Evolutionary conservation across 2,888 invertebrate genomes (phyloP).

Genomic region (Liopterus haemorrhoidalis): DNA sequence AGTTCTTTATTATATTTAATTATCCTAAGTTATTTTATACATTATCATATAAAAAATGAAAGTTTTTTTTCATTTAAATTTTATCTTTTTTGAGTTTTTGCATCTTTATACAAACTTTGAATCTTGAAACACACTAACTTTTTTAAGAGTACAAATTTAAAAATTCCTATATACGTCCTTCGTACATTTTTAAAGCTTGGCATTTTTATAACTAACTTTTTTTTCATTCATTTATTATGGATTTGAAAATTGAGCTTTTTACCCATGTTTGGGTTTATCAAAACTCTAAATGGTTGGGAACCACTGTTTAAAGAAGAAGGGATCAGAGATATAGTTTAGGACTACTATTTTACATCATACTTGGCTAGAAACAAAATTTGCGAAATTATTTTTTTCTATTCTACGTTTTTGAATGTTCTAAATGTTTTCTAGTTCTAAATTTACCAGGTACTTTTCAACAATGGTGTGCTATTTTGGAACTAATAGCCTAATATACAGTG

Average conservation of each 20-base stretch:
- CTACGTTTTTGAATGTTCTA: not conserved
- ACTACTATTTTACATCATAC: not conserved
- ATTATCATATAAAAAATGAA: conserved; percentile 20
- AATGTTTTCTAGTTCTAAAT: too few species aligned
- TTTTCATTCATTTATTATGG: too few species aligned
- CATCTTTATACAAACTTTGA: conserved; percentile 16
- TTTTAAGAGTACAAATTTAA: conserved; percentile 23
- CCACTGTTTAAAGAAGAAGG: conserved; percentile 17
- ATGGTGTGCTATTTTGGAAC: too few species aligned
- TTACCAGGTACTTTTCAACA: too few species aligned
- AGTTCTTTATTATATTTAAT: too few species aligned
- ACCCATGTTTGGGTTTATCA: conserved; percentile 38
- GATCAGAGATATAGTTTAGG: conserved; percentile 14
- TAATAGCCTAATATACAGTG: not conserved
- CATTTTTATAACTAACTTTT: conserved; percentile 20
- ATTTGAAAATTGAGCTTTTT: conserved; percentile 46
- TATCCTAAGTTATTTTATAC: conserved; percentile 19
- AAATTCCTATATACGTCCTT: conserved; percentile 17
- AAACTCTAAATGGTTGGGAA: conserved; percentile 17
- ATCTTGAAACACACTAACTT: conserved; percentile 19
- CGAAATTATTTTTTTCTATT: not conserved
- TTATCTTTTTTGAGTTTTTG: conserved; percentile 3
- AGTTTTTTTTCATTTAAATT: conserved; percentile 7
- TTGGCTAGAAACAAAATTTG: not conserved
- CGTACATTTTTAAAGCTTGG: conserved; percentile 20